These are phyloP conservation scores for Marcusenius ussheri DNA, from an alignment of 2,113 vertebrate genomes.

Conservation along the genomic window DNA sequence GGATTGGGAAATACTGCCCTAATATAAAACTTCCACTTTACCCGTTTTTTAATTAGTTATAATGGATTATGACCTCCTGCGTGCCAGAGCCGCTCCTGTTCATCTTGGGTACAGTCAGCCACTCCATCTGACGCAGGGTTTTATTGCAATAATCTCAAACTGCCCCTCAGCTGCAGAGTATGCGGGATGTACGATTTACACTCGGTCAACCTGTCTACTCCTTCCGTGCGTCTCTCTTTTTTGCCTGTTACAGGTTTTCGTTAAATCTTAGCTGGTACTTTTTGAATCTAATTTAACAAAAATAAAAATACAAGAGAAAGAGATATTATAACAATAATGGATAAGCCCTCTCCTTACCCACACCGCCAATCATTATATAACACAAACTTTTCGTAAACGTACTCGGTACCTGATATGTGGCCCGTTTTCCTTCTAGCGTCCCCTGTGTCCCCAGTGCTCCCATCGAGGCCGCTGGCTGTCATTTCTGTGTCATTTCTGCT, in stretches of 20 bases:
- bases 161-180: background rate
- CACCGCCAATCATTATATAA: background rate
- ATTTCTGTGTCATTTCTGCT: background rate
- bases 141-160: background rate
- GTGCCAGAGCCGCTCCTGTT: background rate
- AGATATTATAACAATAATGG: background rate
- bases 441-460: background rate
- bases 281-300: background rate
- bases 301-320: background rate
- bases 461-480: background rate
- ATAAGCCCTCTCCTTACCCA: background rate
- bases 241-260: background rate
- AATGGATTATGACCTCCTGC: background rate
- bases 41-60: background rate
- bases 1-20: background rate
- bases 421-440: background rate
- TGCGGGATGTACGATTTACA: background rate
- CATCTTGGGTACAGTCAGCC: background rate
- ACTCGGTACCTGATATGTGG: background rate
- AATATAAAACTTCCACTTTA: background rate
- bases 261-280: background rate
- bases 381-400: background rate
- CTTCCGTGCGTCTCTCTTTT: background rate
- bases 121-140: background rate
- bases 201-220: background rate